phyloP scores from a whole-genome alignment of 2,113 vertebrate genomes.

The Stigmatopora nigra region DNA sequence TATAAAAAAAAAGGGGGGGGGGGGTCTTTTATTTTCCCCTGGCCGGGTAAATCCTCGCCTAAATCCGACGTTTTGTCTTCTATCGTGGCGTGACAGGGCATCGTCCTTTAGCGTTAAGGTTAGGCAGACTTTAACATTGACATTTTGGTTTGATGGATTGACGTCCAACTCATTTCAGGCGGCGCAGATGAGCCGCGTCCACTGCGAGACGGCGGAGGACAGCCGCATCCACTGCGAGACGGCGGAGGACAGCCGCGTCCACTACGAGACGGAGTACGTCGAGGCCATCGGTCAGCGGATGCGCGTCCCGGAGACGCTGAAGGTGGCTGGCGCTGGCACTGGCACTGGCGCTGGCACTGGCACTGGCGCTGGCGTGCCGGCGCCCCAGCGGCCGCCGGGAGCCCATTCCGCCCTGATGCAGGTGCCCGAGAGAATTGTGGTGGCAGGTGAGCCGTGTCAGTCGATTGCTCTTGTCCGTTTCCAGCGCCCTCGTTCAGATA shows the following conservation, averaged over 20 bases:
- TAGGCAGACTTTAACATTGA: background rate
- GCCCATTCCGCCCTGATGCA: conserved; percentile 83
- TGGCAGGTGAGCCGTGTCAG: conserved; percentile 74
- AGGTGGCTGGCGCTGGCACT: conserved; percentile 77
- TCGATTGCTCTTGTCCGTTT: background rate
- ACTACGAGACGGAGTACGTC: conserved; percentile 90
- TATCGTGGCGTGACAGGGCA: background rate
- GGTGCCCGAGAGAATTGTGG: conserved; percentile 89
- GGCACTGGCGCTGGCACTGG: conserved; percentile 75
- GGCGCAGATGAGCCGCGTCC: conserved; percentile 73
- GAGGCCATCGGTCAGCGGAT: conserved; percentile 94
- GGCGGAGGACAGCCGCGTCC: conserved; percentile 89
- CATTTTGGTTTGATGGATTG: conserved; percentile 10
- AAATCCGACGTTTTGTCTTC: background rate
- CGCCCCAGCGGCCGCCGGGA: conserved; percentile 64
- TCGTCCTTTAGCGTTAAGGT: background rate
- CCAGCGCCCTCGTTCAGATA: too few species aligned
- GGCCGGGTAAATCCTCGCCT: background rate
- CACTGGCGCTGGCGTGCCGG: conserved; percentile 59
- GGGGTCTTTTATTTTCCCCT: conserved; percentile 30
- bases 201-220: conserved; percentile 85
- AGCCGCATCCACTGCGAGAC: conserved; percentile 87
- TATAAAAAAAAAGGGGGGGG: conserved; percentile 1
- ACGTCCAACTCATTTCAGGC: conserved; percentile 15
- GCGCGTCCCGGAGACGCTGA: conserved; percentile 91